Conservation (phyloP, 30 jellyfish, hydroid and myxozoan genomes). For the Aurelia coerulea region DNA sequence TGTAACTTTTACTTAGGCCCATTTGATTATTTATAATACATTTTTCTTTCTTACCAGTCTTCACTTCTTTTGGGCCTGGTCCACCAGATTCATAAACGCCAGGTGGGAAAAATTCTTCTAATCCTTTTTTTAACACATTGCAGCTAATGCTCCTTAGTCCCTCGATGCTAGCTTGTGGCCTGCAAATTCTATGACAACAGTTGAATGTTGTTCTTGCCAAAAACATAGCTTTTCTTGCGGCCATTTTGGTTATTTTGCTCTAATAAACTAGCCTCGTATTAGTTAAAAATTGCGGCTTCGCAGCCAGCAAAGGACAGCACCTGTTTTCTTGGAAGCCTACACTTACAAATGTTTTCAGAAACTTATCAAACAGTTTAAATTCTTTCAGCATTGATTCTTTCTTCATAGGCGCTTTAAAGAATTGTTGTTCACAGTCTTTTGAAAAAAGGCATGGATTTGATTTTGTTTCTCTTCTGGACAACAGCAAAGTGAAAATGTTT, state of each 20-base stretch:
- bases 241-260: conserved; percentile 42
- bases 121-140: conserved; percentile 31
- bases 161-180: not conserved
- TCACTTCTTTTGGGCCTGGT: conserved; percentile 78
- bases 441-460: too few relatives aligned
- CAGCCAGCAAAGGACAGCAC: too few relatives aligned
- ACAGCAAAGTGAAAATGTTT: too few relatives aligned
- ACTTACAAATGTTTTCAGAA: too few relatives aligned
- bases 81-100: conserved; percentile 91
- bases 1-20: too few relatives aligned
- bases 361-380: too few relatives aligned
- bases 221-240: conserved; percentile 7
- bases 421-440: too few relatives aligned
- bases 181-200: not conserved
- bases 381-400: too few relatives aligned
- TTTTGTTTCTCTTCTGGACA: too few relatives aligned
- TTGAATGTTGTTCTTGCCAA: not conserved
- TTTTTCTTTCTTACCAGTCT: conserved; percentile 42
- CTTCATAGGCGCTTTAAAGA: too few relatives aligned
- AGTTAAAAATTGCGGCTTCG: not conserved
- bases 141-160: not conserved
- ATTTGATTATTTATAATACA: too few relatives aligned
- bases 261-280: not conserved
- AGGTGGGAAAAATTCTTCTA: conserved; percentile 96
- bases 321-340: too few relatives aligned